phyloP scores from a whole-genome alignment of 2,888 invertebrate genomes.

The Acronicta leporina region DNA sequence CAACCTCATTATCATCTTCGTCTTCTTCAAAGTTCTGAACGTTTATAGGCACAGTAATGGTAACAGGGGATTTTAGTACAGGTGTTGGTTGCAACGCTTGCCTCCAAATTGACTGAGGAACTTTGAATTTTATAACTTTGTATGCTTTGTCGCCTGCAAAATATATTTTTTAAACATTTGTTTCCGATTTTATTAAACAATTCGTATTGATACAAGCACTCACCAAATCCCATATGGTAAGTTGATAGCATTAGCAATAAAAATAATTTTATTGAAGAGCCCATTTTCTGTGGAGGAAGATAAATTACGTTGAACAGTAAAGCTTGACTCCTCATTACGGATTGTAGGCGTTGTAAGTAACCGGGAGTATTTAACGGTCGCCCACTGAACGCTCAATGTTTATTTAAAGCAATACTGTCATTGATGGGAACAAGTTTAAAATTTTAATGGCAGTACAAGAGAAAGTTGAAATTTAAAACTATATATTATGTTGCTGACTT shows the following conservation, averaged over 20 bases:
- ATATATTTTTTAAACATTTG: not conserved
- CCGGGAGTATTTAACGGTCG: conserved; percentile 81
- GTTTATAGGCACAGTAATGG: conserved; percentile 80
- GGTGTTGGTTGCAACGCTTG: conserved; percentile 78
- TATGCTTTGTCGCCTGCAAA: conserved; percentile 69
- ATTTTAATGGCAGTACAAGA: conserved; percentile 81
- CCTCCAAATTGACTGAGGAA: conserved; percentile 75
- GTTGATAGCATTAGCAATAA: conserved; percentile 56
- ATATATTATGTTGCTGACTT: conserved; percentile 73
- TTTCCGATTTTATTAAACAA: conserved; percentile 6
- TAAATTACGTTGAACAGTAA: conserved; percentile 56
- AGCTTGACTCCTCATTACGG: conserved; percentile 72
- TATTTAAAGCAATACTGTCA: conserved; percentile 75
- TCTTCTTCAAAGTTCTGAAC: conserved; percentile 69
- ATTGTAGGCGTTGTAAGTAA: conserved; percentile 75
- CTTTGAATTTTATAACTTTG: conserved; percentile 74
- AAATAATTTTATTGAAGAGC: conserved; percentile 45
- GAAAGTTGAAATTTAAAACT: conserved; percentile 78
- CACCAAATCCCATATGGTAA: conserved; percentile 61
- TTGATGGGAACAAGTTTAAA: conserved; percentile 85
- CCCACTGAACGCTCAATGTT: conserved; percentile 74
- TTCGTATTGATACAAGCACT: conserved; percentile 31
- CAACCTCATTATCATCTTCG: conserved; percentile 51
- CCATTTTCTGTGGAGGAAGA: conserved; percentile 57
- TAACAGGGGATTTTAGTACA: conserved; percentile 79